Evolutionary conservation across 1,140 invertebrate genomes (phyloP), one percentile per base, ranked within the genome.

Genomic region (Drosophila leontia): DNA sequence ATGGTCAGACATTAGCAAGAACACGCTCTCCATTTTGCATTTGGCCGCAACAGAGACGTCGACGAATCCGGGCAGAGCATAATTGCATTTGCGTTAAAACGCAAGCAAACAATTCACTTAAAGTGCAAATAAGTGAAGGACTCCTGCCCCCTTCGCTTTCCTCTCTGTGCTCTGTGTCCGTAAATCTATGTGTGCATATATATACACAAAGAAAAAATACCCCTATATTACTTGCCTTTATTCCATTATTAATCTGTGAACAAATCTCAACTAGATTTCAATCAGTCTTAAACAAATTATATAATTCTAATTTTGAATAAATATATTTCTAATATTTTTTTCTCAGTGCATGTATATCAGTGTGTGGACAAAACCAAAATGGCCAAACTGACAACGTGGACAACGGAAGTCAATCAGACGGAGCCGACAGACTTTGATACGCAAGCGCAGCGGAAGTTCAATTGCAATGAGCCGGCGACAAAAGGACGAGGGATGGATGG

Each of bases 71-170:
- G 74, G 65, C 78, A 60, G 84, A 62, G 82, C 75, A 90, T 90
- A 90, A 91, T 91, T 91, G 84, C 84, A 91, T 88, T 91, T 88
- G 88, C 84, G 85, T 90, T 90, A 79, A 90, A 85, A 90, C 85
- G 85, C 85, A 90, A 90, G 85, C 85, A 90, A 90, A 90, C 85
- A 90, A 90, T 90, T 90, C 85, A 90, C 85, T 90, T 90, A 90
- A 82, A 90, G 81, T 90, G 81, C 80, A 90, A 90, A 90, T 90
- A 90, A 90, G 86, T 90, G 64, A 56, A 69, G 84, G 65, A 75
- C 48, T 58, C 47, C 57, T 29, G 39, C 29, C 11, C 8, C 26
- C 23, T 8, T 1, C 19, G 2, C 26, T 41, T 41, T 23, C 37
- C 58, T 50, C 53, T 15, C 51, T 37, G n/a, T 17, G 29, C n/a